phyloP scores from a whole-genome alignment of 2,113 vertebrate species.

The Cheirogaleus medius region DNA sequence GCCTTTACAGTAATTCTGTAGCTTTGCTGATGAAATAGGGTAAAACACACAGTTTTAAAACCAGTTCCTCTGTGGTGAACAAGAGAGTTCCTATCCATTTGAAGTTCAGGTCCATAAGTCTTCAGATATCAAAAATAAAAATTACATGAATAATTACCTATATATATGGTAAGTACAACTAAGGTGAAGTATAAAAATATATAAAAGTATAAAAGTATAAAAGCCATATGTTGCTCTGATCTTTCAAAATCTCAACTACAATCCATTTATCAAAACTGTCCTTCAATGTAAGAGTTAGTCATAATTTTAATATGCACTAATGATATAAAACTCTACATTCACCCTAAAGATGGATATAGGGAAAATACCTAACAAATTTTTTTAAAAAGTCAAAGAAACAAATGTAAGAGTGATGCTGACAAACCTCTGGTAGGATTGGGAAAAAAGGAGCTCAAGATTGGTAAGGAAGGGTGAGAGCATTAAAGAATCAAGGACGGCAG shows the following conservation, averaged over 20 bases:
- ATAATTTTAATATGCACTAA: background rate
- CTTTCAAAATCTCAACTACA: background rate
- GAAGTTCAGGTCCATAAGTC: background rate
- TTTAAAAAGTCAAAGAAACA: background rate
- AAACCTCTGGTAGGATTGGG: background rate
- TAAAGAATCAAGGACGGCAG: background rate
- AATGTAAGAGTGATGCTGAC: background rate
- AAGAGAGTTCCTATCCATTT: background rate
- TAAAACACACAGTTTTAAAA: background rate
- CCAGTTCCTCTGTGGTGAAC: background rate
- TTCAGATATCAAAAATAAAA: background rate
- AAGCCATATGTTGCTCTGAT: background rate
- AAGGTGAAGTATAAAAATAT: constrained; percentile 16
- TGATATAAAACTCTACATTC: background rate
- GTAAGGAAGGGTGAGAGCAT: background rate
- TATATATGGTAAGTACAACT: background rate
- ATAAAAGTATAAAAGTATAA: background rate
- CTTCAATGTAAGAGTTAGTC: background rate
- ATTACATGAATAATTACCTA: background rate
- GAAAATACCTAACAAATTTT: background rate
- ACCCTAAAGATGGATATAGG: background rate
- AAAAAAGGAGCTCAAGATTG: background rate
- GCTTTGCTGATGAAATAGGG: background rate
- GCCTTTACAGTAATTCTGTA: background rate
- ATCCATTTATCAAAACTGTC: background rate